Evolutionary conservation across 2,888 invertebrate species (phyloP).

Genomic region (Helicoverpa assulta): DNA sequence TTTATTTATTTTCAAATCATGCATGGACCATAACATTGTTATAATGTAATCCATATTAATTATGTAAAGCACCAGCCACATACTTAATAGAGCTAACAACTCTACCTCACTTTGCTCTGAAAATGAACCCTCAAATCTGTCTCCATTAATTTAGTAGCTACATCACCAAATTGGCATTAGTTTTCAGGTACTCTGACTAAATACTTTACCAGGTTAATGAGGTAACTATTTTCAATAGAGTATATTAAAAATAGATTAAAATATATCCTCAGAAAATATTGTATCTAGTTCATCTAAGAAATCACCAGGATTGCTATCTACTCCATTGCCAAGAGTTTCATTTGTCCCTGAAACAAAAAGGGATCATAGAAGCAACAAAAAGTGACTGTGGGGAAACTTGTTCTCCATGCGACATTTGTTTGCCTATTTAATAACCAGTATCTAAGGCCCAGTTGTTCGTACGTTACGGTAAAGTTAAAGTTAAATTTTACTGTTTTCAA

Average conservation of each 20-base stretch:
- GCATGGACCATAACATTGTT: slow-evolving; percentile 4
- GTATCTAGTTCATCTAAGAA: slow-evolving; percentile 80
- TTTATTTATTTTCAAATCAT: slow-evolving; percentile 44
- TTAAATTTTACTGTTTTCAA: too few species aligned
- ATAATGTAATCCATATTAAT: slow-evolving; percentile 9
- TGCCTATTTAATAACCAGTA: too few species aligned
- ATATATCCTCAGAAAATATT: slow-evolving; percentile 82
- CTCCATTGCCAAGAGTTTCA: slow-evolving; percentile 56
- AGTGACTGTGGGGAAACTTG: neutral
- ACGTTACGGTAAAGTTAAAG: too few species aligned
- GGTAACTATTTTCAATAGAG: neutral
- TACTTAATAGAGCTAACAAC: too few species aligned
- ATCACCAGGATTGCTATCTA: slow-evolving; percentile 65
- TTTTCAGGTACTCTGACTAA: neutral
- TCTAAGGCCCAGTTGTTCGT: too few species aligned
- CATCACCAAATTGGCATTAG: too few species aligned
- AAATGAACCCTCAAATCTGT: too few species aligned
- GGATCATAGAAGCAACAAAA: neutral
- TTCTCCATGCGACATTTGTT: neutral
- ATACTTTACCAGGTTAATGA: neutral
- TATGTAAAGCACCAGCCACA: neutral
- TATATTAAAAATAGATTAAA: too few species aligned
- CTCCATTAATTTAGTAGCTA: too few species aligned
- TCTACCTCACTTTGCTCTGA: too few species aligned
- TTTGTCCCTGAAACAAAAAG: slow-evolving; percentile 73